Percentiles rank a stretch among this genome's conserved stretches.
Evolutionary conservation across 2,888 invertebrate species (phyloP).

Genomic region (Xanthostigma xanthostigma): DNA sequence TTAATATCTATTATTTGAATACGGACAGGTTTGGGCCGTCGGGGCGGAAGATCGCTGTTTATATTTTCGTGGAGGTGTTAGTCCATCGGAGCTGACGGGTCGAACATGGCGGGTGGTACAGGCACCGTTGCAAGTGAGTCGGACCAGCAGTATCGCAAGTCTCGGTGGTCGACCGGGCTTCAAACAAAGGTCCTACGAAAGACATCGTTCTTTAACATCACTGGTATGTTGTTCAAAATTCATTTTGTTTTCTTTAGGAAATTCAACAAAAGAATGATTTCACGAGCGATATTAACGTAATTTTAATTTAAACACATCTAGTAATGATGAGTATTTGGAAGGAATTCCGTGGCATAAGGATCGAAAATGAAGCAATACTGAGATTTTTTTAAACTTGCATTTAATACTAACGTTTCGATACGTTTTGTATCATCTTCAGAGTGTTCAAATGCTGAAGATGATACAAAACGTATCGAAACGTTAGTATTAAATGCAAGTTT

Average conservation of each 20-base stretch:
- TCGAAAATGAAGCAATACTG: too few relatives aligned
- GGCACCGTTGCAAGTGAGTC: constrained; percentile 67
- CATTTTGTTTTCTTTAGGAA: neutral
- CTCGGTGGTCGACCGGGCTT: constrained; percentile 23
- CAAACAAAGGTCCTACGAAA: constrained; percentile 33
- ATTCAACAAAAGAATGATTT: neutral
- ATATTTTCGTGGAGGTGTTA: constrained; percentile 66
- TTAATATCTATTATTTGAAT: neutral
- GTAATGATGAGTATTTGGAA: too few relatives aligned
- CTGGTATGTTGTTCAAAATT: constrained; percentile 25
- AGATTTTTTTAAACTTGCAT: too few relatives aligned
- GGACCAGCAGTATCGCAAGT: constrained; percentile 68
- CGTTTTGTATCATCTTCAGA: too few relatives aligned
- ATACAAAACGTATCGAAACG: too few relatives aligned
- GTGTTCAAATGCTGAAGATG: too few relatives aligned
- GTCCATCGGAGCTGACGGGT: constrained; percentile 61
- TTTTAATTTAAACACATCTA: constrained; percentile 1
- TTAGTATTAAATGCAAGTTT: too few relatives aligned
- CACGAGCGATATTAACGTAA: neutral
- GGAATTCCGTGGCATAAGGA: too few relatives aligned
- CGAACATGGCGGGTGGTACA: constrained; percentile 74
- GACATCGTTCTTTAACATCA: constrained; percentile 55
- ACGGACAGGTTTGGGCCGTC: constrained; percentile 56
- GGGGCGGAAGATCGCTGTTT: constrained; percentile 68
- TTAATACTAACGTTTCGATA: too few relatives aligned